Percentiles rank a stretch among this genome's conserved stretches.
phyloP scores from a whole-genome alignment of 2,888 invertebrate species.

The Thecocarcelia acutangulata region DNA sequence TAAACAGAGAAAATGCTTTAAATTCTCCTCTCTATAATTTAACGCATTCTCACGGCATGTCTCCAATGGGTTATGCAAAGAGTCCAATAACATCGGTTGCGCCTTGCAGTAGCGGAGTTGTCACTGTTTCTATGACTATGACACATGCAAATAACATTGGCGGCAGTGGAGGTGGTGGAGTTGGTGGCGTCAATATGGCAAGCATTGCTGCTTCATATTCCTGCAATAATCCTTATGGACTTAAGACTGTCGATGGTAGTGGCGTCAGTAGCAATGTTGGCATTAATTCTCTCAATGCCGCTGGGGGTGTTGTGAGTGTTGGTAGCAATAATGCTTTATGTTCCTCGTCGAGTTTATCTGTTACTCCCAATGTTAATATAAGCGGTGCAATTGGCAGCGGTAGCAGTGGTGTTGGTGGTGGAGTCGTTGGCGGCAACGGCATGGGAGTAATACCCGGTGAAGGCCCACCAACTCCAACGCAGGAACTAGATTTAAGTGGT shows the following conservation, averaged over 20 bases:
- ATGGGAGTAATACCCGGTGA: slow-evolving; percentile 79
- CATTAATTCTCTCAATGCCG: slow-evolving; percentile 60
- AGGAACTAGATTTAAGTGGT: slow-evolving; percentile 85
- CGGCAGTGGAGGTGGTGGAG: background rate
- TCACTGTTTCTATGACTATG: slow-evolving; percentile 52
- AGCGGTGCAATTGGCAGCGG: slow-evolving; percentile 65
- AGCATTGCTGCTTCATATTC: slow-evolving; percentile 74
- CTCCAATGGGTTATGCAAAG: slow-evolving; percentile 80
- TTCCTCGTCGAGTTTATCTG: slow-evolving; percentile 74
- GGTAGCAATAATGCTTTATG: slow-evolving; percentile 74
- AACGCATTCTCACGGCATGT: slow-evolving; percentile 80
- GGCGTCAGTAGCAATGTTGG: slow-evolving; percentile 70
- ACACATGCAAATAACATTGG: slow-evolving; percentile 65
- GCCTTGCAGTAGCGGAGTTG: slow-evolving; percentile 67
- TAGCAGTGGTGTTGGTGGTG: slow-evolving; percentile 27
- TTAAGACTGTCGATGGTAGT: slow-evolving; percentile 78
- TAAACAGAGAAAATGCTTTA: slow-evolving; percentile 78
- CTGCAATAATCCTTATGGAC: slow-evolving; percentile 79
- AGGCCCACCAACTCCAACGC: slow-evolving; percentile 90
- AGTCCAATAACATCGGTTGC: slow-evolving; percentile 76
- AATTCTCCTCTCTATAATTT: slow-evolving; percentile 81
- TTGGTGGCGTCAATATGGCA: slow-evolving; percentile 53
- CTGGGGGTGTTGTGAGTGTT: slow-evolving; percentile 69
- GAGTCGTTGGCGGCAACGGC: slow-evolving; percentile 70
- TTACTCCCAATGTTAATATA: slow-evolving; percentile 70